Percentiles rank a stretch among this genome's conserved stretches.
These are phyloP conservation scores for Dendrophyllia cribrosa DNA, from an alignment of 64 coral and sea anemone genomes.

Conservation along the genomic window DNA sequence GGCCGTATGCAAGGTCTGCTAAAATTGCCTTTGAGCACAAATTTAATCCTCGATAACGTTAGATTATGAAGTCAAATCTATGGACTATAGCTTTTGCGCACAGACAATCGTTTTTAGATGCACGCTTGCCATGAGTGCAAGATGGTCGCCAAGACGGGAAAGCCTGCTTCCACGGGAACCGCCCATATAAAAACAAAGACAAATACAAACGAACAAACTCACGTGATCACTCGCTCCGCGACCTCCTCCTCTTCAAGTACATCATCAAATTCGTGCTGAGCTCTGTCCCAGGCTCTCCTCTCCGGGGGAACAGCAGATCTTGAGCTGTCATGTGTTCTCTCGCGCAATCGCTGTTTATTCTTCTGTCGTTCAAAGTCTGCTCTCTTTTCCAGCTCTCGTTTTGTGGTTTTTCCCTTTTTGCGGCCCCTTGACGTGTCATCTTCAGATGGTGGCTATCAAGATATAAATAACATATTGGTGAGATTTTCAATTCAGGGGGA, in stretches of 20 bases:
- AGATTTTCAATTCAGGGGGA: too few species aligned
- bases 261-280: slow-evolving; percentile 77
- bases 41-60: too few species aligned
- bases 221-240: slow-evolving; percentile 43
- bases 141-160: too few species aligned
- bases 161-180: too few species aligned
- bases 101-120: too few species aligned
- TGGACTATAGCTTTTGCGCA: too few species aligned
- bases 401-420: slow-evolving; percentile 66
- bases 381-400: slow-evolving; percentile 83
- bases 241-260: slow-evolving; percentile 61
- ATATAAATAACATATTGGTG: neutral
- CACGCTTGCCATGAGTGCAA: too few species aligned
- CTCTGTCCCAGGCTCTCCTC: slow-evolving; percentile 86
- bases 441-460: neutral
- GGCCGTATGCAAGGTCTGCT: too few species aligned
- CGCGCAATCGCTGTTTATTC: slow-evolving; percentile 91
- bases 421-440: slow-evolving; percentile 42
- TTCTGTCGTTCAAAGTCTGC: slow-evolving; percentile 92
- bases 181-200: too few species aligned
- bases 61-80: too few species aligned
- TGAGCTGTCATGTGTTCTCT: slow-evolving; percentile 47
- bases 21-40: too few species aligned
- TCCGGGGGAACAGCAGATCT: slow-evolving; percentile 33
- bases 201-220: neutral